Evolutionary conservation across 1,140 invertebrate genomes (phyloP), one percentile per base, ranked within the genome.

Genomic region (Rhagoletis pomonella): DNA sequence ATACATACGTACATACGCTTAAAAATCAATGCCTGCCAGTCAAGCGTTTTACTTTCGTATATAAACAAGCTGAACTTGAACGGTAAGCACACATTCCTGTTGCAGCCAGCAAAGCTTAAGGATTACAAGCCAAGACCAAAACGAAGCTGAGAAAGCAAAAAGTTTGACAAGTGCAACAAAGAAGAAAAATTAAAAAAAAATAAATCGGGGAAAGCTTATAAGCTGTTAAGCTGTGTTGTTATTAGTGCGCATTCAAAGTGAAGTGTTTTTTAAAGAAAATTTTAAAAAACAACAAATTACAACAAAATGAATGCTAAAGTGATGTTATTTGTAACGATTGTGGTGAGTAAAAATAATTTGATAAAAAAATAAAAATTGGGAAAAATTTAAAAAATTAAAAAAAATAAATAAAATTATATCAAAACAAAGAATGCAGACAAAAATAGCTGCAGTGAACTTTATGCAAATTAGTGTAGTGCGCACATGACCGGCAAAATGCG

Each of bases 71-170:
- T 89, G 89, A 89, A 88, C 86, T 87, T 88, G 88, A 91, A 87
- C 90, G 87, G 87, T 88, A 89, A 88, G 81, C 91, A 92, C 90
- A 90, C 91, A 92, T 90, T 92, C 91, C 91, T 92, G 91, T 92
- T 92, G 89, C 90, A 92, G 89, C 88, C 89, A 88, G 85, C 89
- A 88, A 88, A 88, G 89, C 89, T 88, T 87, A 90, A 90, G 90
- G 90, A 90, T 88, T 90, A 88, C 29, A 14, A 73, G 44, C 17
- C 29, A 55, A 42, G 17, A n/a, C 17, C 17, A 67, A 29, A 86
- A 42, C 29, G 47, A 65, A 55, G 17, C 47, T 86, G 3, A 47
- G 29, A 81, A 87, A 84, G 69, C 19, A 9, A n/a, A 42, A 58
- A n/a, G 64, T 64, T 14, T 81, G 87, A 29, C 29, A 77, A 84